A percentile compares a stretch with the other conserved stretches of the same genome.
These are phyloP conservation scores for Molossus alvarezi DNA, from an alignment of 2,797 vertebrate species.

Conservation along the genomic window DNA sequence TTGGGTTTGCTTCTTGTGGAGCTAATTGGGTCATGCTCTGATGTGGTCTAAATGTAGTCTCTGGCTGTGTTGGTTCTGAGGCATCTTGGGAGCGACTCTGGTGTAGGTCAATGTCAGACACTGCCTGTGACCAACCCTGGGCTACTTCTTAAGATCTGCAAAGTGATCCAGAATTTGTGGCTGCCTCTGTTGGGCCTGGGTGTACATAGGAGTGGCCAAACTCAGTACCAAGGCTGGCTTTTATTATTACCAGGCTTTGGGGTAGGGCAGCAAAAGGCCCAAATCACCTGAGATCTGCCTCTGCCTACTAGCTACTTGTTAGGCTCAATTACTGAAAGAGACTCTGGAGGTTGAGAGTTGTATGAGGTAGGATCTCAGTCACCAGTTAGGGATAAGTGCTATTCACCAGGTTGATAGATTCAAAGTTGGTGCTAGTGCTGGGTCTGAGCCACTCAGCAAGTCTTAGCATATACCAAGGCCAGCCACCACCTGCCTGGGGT, in stretches of 20 bases:
- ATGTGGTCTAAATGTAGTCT: neutral
- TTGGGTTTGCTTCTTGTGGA: neutral
- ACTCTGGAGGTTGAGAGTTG: neutral
- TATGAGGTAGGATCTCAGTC: neutral
- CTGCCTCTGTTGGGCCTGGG: neutral
- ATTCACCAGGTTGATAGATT: neutral
- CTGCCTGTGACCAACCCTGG: neutral
- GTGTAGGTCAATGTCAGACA: no score
- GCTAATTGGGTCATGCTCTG: neutral
- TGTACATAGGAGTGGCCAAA: neutral
- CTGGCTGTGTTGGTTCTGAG: neutral
- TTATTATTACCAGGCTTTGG: neutral
- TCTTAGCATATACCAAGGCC: no score
- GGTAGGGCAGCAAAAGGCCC: neutral
- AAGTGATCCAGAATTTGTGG: neutral
- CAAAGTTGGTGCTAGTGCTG: neutral
- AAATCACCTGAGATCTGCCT: neutral
- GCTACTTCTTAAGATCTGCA: neutral
- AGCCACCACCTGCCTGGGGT: no score
- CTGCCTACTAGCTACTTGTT: neutral
- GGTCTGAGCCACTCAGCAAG: no score
- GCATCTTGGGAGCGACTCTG: neutral
- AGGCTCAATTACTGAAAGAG: neutral
- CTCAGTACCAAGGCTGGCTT: neutral
- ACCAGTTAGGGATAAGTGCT: neutral